phyloP scores from a whole-genome alignment of 2,113 vertebrate genomes.

The Lasiurus cinereus region DNA sequence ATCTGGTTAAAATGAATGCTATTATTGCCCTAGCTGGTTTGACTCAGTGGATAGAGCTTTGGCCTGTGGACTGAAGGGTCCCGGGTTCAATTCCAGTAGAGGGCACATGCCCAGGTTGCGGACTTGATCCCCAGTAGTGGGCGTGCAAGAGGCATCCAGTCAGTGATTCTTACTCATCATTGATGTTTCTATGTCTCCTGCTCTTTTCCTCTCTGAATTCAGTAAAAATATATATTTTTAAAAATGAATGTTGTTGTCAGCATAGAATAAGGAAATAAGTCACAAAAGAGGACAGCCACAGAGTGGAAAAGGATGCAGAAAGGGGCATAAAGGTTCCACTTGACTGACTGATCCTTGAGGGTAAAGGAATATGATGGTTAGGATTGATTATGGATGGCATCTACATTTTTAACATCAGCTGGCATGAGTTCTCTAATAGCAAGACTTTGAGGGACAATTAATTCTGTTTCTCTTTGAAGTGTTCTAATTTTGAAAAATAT shows the following conservation, averaged over 20 bases:
- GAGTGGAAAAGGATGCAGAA: not conserved
- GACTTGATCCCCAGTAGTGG: too few relatives aligned
- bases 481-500: conserved; percentile 43
- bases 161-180: too few relatives aligned
- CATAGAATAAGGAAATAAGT: not conserved
- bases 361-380: not conserved
- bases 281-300: not conserved
- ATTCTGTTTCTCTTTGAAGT: conserved; percentile 18
- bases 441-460: not conserved
- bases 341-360: not conserved
- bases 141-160: too few relatives aligned
- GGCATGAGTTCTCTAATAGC: not conserved
- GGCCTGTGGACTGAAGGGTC: too few relatives aligned
- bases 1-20: not conserved
- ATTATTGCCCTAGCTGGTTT: not conserved
- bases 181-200: too few relatives aligned
- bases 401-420: not conserved
- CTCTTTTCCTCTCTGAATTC: too few relatives aligned
- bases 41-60: too few relatives aligned
- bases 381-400: not conserved
- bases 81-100: too few relatives aligned
- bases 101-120: too few relatives aligned
- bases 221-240: too few relatives aligned
- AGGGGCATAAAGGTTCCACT: too few relatives aligned
- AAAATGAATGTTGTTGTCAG: not conserved